phyloP scores from a whole-genome alignment of 35 echinoderm and acorn worm genomes.

The Heliocidaris erythrogramma region DNA sequence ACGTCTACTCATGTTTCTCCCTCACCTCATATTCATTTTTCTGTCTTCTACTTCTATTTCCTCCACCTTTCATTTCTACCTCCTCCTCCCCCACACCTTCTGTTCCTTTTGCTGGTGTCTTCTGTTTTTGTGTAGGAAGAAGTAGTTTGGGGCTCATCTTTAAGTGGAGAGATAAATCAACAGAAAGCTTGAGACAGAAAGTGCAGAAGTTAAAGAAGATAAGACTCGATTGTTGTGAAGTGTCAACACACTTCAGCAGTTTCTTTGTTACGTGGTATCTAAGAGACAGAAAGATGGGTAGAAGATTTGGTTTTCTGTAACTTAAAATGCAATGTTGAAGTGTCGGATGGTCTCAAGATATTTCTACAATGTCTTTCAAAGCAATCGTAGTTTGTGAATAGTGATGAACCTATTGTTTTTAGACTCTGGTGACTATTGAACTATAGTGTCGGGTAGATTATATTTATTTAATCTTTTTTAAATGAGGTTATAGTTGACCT shows the following conservation, averaged over 20 bases:
- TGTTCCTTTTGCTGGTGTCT: background rate
- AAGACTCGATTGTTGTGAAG: background rate
- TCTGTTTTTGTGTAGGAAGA: background rate
- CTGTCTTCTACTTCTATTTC: too few species aligned
- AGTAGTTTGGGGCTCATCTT: background rate
- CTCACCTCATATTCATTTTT: background rate
- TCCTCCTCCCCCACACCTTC: background rate
- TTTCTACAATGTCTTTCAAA: too few species aligned
- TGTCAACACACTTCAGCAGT: background rate
- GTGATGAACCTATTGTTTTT: too few species aligned
- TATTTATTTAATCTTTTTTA: too few species aligned
- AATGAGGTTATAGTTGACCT: too few species aligned
- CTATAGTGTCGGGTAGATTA: too few species aligned
- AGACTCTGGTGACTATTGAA: too few species aligned
- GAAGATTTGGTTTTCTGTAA: background rate
- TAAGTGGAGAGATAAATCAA: conserved; percentile 1
- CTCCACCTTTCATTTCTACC: too few species aligned
- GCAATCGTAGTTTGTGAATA: too few species aligned
- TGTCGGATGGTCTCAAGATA: too few species aligned
- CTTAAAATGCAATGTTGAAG: too few species aligned
- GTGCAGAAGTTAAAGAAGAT: background rate
- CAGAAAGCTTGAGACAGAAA: background rate
- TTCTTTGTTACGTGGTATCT: background rate
- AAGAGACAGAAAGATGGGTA: background rate
- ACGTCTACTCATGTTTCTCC: background rate